phyloP scores from a whole-genome alignment of 2,113 vertebrate species.

The Tympanuchus pallidicinctus region DNA sequence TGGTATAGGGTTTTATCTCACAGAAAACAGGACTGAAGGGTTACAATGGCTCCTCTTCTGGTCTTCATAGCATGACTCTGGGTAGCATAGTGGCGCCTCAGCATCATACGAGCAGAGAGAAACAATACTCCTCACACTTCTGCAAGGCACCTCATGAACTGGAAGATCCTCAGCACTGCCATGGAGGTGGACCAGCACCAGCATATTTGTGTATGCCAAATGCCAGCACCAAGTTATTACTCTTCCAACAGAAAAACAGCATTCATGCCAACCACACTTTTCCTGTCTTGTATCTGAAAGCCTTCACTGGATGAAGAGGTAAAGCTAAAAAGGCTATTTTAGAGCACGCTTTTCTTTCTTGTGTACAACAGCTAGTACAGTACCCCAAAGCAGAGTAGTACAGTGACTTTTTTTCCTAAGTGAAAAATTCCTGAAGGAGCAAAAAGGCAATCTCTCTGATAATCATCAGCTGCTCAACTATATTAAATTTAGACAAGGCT shows the following conservation, averaged over 20 bases:
- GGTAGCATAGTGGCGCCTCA: background rate
- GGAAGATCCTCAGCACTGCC: background rate
- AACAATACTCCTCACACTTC: background rate
- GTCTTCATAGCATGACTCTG: background rate
- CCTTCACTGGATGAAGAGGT: background rate
- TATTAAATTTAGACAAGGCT: conserved; percentile 71
- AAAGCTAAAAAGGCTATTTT: background rate
- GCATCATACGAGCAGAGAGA: too few species aligned
- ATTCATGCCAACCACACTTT: background rate
- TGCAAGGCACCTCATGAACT: background rate
- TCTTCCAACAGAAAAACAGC: background rate
- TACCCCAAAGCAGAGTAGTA: conserved; percentile 11
- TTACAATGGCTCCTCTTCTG: background rate
- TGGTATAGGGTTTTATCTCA: background rate
- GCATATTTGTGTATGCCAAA: background rate
- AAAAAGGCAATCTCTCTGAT: conserved; percentile 55
- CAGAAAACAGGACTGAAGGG: background rate
- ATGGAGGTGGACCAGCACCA: background rate
- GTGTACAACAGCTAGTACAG: background rate
- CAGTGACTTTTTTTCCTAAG: background rate
- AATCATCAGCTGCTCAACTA: conserved; percentile 62
- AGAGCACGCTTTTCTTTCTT: conserved; percentile 19
- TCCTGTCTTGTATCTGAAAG: background rate
- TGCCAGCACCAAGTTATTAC: background rate
- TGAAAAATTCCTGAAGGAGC: conserved; percentile 67